Evolutionary conservation across 1,140 invertebrate species (phyloP), one percentile per base, ranked within the genome.

Genomic region (Varroa destructor): DNA sequence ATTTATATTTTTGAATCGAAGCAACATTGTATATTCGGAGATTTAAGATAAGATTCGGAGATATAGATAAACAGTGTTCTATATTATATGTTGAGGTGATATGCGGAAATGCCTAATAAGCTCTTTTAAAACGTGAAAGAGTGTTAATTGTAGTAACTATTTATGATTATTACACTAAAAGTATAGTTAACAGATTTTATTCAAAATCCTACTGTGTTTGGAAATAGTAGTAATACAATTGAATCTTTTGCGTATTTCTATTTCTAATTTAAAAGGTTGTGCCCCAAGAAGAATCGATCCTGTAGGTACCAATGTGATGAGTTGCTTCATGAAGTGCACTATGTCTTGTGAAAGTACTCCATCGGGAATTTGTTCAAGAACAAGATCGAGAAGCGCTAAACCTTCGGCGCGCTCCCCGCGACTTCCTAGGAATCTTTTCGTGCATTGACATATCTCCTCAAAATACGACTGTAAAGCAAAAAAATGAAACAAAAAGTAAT

Each of bases 361-460:
- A 67, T 67, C 61, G 12, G 61, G 61, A 67, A 67, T 40, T 67
- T 67, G 40, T 12, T 67, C 61, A 1, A 67, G 61, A 8, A 67
- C 46, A 12, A 67, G 61, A 67, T 67, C 61, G 12, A 67, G 61
- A 40, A 67, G 61, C 1, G 46, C 46, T 3, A 67, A 46, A 12
- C 61, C 61, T 67, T 67, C 61, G 61, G 46, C 36, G 61, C 61
- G 61, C 12, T 46, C 40, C 3, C 14, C 36, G 14, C 46, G 40
- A 46, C 46, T 67, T 40, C 40, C 46, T 37, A 67, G 61, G 61
- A 67, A 46, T 5, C 46, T 67, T 40, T 67, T 67, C 61, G 46
- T 37, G 40, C 40, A 37, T 8, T n/a, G 61, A 8, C 61, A 67
- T 67, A 67, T 67, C 46, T 67, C 61, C 12, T 67, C 46, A 14